Percentiles rank a stretch among this genome's conserved stretches.
These are phyloP conservation scores for Rhinichthys osculus DNA, from an alignment of 2,797 vertebrate species.

Conservation along the genomic window DNA sequence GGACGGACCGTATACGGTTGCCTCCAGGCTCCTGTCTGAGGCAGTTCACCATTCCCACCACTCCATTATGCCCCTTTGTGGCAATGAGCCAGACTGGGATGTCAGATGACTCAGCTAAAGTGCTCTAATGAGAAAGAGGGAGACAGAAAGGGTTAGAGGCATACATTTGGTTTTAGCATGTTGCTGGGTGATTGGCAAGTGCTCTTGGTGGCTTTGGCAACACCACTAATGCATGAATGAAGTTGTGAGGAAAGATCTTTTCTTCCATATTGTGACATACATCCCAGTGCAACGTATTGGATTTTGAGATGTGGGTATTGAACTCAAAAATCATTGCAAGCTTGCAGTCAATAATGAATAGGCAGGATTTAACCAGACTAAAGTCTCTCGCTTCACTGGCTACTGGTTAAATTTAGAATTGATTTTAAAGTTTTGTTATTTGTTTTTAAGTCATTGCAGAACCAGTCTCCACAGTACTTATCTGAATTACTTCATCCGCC, in stretches of 20 bases:
- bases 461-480: too few relatives aligned
- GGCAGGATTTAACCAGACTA: not conserved
- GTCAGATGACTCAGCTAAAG: constrained; percentile 78
- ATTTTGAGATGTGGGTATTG: not conserved
- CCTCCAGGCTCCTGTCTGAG: constrained; percentile 92
- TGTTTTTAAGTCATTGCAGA: too few relatives aligned
- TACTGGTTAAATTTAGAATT: too few relatives aligned
- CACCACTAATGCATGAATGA: not conserved
- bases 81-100: constrained; percentile 87
- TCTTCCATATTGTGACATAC: not conserved
- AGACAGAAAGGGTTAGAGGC: constrained; percentile 6
- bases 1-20: constrained; percentile 86
- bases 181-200: not conserved
- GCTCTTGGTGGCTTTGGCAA: not conserved
- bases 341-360: not conserved
- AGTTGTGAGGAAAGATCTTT: not conserved
- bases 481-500: too few relatives aligned
- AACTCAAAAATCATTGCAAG: not conserved
- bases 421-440: too few relatives aligned
- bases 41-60: constrained; percentile 96
- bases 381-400: not conserved
- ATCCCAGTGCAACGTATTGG: not conserved
- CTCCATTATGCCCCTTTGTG: constrained; percentile 81
- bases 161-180: not conserved
- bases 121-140: constrained; percentile 60